Percentiles rank a stretch among this genome's conserved stretches.
phyloP scores from a whole-genome alignment of 2,888 invertebrate genomes.

The Leptopilina myrica region DNA sequence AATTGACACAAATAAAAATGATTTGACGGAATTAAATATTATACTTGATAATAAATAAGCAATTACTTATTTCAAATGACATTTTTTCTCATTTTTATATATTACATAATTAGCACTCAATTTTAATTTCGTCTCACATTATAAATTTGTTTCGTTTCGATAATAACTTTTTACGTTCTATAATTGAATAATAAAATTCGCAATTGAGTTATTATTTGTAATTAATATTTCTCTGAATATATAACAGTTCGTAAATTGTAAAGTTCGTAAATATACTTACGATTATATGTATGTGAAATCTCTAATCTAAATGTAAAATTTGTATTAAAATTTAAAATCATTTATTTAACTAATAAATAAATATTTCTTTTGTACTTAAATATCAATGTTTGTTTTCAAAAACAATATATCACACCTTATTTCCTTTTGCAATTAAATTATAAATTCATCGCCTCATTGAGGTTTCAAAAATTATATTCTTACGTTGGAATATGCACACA shows the following conservation, averaged over 20 bases:
- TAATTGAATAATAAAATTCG: no score
- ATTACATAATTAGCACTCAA: neutral
- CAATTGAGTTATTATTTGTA: neutral
- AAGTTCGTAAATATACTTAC: constrained; percentile 2
- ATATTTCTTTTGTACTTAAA: neutral
- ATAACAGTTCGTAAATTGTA: neutral
- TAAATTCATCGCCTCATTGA: no score
- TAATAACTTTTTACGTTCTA: no score
- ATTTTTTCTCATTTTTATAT: no score
- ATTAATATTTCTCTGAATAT: neutral
- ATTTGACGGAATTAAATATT: no score
- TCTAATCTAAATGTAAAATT: neutral
- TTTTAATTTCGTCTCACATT: no score
- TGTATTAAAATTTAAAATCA: neutral
- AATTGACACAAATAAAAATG: no score
- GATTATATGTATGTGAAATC: neutral
- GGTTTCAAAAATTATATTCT: neutral
- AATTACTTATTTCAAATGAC: no score
- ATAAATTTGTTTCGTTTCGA: no score
- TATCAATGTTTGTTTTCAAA: constrained; percentile 4
- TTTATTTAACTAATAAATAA: neutral
- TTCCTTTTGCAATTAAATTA: neutral
- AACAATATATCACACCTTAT: neutral
- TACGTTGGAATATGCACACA: constrained; percentile 10
- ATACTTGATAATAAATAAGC: no score